phyloP scores from a whole-genome alignment of 1,140 invertebrate species.

The Sycobia sp. region DNA sequence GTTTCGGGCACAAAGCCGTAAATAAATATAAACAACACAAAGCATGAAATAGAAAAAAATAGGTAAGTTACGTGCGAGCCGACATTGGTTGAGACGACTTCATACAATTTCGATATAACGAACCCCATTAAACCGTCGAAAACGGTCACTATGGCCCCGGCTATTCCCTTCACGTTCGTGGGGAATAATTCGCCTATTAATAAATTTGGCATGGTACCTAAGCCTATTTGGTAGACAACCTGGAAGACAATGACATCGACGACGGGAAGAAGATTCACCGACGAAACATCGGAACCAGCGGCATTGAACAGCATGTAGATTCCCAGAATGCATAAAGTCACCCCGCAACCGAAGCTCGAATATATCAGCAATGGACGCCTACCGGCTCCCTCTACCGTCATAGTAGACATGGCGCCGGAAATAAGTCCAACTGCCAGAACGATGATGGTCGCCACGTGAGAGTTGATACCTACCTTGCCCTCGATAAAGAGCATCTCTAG shows the following conservation, averaged over 20 bases:
- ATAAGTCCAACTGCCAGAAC: conserved; percentile 74
- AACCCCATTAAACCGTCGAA: conserved; percentile 80
- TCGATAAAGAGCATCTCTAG: conserved; percentile 73
- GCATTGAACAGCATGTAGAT: conserved; percentile 66
- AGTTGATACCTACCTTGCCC: conserved; percentile 63
- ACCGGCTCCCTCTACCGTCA: conserved; percentile 74
- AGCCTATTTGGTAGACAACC: conserved; percentile 72
- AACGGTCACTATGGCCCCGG: conserved; percentile 67
- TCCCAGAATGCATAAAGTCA: conserved; percentile 65
- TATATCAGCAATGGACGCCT: conserved; percentile 71
- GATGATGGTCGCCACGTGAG: conserved; percentile 68
- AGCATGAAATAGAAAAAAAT: conserved; percentile 72
- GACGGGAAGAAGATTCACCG: conserved; percentile 68
- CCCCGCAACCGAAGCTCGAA: conserved; percentile 65
- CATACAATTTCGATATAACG: conserved; percentile 77
- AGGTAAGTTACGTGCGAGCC: conserved; percentile 75
- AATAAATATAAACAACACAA: conserved; percentile 52
- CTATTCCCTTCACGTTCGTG: conserved; percentile 72
- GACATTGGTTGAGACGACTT: conserved; percentile 66
- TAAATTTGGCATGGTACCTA: conserved; percentile 77
- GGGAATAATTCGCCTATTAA: conserved; percentile 80
- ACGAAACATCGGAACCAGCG: conserved; percentile 38
- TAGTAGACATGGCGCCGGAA: conserved; percentile 67
- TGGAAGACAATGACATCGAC: conserved; percentile 73
- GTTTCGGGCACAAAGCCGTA: conserved; percentile 57